These are phyloP conservation scores for Lasioglossum oenotherae DNA, from an alignment of 2,888 invertebrate genomes.

Conservation along the genomic window DNA sequence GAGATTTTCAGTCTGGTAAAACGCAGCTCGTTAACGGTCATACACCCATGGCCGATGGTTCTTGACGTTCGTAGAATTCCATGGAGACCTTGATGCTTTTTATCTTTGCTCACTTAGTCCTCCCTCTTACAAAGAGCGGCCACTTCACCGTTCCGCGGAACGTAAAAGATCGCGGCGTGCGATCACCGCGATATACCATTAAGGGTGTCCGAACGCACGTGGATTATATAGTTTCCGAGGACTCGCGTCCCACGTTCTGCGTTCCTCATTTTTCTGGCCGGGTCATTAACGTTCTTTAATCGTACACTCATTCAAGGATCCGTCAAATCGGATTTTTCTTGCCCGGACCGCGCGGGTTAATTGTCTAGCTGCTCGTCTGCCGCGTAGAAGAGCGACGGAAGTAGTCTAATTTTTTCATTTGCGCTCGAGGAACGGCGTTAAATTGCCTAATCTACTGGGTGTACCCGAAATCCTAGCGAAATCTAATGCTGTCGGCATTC, in stretches of 20 bases:
- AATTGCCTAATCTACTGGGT: neutral
- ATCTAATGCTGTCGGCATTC: neutral
- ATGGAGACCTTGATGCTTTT: conserved; percentile 71
- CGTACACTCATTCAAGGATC: conserved; percentile 43
- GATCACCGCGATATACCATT: conserved; percentile 70
- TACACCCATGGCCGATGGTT: conserved; percentile 67
- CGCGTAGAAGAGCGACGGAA: neutral
- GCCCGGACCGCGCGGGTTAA: conserved; percentile 19
- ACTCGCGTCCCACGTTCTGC: conserved; percentile 54
- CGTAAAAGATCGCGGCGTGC: conserved; percentile 66
- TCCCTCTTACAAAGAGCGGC: conserved; percentile 58
- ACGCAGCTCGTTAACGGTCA: conserved; percentile 71
- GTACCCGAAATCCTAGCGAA: neutral
- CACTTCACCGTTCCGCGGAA: conserved; percentile 67
- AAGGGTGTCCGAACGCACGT: conserved; percentile 63
- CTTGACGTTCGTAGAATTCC: conserved; percentile 68
- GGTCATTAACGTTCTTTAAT: conserved; percentile 58
- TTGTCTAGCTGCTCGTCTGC: conserved; percentile 26
- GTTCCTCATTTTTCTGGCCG: conserved; percentile 53
- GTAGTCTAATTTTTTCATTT: neutral
- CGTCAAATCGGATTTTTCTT: conserved; percentile 54
- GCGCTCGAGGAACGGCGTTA: neutral
- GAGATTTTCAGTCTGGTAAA: conserved; percentile 54
- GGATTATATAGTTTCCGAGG: conserved; percentile 62
- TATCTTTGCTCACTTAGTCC: conserved; percentile 60